Conservation (phyloP, 2,113 vertebrate genomes). For the Callocephalon fimbriatum region DNA sequence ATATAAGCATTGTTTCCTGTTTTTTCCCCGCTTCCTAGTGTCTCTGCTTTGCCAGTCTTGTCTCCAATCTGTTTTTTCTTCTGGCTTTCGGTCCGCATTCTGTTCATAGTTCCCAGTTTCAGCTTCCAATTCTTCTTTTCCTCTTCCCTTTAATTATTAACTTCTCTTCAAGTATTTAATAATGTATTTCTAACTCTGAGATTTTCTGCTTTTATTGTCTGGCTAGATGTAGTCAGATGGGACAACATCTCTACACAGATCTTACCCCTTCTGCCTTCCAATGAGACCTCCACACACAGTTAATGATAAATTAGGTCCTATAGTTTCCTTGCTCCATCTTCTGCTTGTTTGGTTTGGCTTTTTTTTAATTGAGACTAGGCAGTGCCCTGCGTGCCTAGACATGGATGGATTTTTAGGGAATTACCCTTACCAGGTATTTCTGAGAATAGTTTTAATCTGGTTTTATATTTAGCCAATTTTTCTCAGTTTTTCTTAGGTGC, state of each 20-base stretch:
- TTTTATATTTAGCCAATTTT: not conserved
- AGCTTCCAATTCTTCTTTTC: not conserved
- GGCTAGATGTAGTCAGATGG: not conserved
- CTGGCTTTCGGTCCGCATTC: too few species aligned
- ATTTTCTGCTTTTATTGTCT: not conserved
- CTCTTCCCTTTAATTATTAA: not conserved
- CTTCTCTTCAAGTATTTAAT: not conserved
- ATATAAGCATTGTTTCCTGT: not conserved
- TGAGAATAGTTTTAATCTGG: not conserved
- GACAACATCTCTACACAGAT: not conserved
- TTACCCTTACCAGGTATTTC: not conserved
- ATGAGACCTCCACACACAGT: accelerated
- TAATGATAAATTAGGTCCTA: not conserved
- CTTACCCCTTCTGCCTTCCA: not conserved
- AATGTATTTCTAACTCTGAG: not conserved
- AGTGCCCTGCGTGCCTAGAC: not conserved
- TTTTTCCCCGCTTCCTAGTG: not conserved
- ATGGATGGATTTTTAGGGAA: not conserved
- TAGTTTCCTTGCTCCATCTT: not conserved
- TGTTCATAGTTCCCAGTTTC: not conserved
- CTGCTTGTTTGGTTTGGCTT: not conserved
- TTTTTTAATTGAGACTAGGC: not conserved
- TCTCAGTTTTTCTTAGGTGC: not conserved
- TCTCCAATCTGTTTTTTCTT: not conserved
- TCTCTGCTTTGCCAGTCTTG: not conserved